Conservation (phyloP, 2,113 vertebrate genomes). For the human (Homo sapiens) region GRCh38 chr1:61315001-61315500, state of each 20-base stretch:
- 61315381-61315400: accelerated
- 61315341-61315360: background rate
- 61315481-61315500: conserved; percentile 63
- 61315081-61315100: background rate
- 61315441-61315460: conserved; percentile 74
- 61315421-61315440: conserved; percentile 51
- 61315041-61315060: background rate
- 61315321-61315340: background rate
- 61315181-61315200: background rate
- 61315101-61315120: background rate
- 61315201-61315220: background rate
- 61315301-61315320: background rate
- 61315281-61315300: background rate
- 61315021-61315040: conserved; percentile 3
- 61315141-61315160: background rate
- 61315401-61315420: background rate
- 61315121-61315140: background rate
- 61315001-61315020: conserved; percentile 20
- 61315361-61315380: background rate
- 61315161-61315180: background rate
- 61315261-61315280: background rate
- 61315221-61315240: background rate
- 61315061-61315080: background rate
- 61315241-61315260: background rate
- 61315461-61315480: conserved; percentile 34